Evolutionary conservation across 2,797 vertebrate species (phyloP).

Genomic region (Oophaga sylvatica): DNA sequence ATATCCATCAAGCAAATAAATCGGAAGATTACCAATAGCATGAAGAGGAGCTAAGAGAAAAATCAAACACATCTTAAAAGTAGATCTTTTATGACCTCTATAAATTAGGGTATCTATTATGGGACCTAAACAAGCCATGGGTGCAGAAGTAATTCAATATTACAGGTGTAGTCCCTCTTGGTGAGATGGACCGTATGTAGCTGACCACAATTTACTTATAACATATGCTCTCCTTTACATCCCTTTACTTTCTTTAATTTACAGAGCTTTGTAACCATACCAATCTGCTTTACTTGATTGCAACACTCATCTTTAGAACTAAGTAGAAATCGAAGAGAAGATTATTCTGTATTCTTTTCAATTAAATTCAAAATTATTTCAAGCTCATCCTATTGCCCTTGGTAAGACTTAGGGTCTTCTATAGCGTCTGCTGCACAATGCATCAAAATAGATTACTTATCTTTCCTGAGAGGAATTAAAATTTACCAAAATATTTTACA

Average conservation of each 20-base stretch:
- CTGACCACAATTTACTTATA: not conserved
- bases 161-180: not conserved
- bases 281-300: no score
- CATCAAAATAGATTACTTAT: no score
- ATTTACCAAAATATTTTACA: no score
- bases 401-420: no score
- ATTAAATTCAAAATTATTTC: not conserved
- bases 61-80: not conserved
- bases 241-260: not conserved
- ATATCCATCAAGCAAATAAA: slow-evolving; percentile 21
- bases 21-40: slow-evolving; percentile 1
- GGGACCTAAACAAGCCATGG: not conserved
- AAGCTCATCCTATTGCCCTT: not conserved
- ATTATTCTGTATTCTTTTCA: not conserved
- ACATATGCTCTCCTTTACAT: not conserved
- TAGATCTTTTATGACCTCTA: not conserved
- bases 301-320: not conserved
- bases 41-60: not conserved
- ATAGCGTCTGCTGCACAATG: not conserved
- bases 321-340: not conserved
- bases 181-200: not conserved
- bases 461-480: no score
- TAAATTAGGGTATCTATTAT: not conserved
- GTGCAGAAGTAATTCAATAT: not conserved
- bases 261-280: not conserved